A percentile compares a stretch with the other conserved stretches of the same genome.
Conservation (phyloP, 1,140 invertebrate species). For the Drosophila triauraria region DNA sequence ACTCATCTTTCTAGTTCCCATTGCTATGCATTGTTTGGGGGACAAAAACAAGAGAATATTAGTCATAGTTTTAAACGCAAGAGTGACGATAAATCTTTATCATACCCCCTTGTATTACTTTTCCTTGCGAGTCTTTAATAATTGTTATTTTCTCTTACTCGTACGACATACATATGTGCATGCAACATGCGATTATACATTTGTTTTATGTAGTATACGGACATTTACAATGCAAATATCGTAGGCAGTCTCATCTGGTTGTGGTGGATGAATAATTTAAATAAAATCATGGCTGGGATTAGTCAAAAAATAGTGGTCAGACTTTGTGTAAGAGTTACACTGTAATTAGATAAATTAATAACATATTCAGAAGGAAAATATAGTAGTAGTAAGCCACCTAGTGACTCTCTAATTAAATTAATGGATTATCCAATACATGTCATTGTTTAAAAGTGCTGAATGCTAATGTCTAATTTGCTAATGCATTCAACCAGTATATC, state of each 20-base stretch:
- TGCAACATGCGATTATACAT: slow-evolving; percentile 18
- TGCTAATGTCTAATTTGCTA: neutral
- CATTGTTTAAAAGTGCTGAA: too few species aligned
- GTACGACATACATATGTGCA: neutral
- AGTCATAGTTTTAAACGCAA: slow-evolving; percentile 28
- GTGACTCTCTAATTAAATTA: neutral
- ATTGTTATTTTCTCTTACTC: slow-evolving; percentile 23
- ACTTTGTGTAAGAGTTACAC: neutral
- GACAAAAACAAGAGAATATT: slow-evolving; percentile 26
- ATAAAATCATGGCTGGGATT: slow-evolving; percentile 5
- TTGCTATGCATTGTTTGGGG: neutral
- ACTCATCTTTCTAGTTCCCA: neutral
- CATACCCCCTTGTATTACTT: slow-evolving; percentile 24
- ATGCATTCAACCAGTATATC: neutral
- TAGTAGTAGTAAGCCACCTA: neutral
- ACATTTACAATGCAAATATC: slow-evolving; percentile 15
- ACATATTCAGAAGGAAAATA: neutral
- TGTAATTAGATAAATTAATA: neutral
- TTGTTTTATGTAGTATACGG: slow-evolving; percentile 9
- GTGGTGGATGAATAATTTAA: slow-evolving; percentile 3
- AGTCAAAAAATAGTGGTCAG: neutral
- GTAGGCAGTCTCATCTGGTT: slow-evolving; percentile 14
- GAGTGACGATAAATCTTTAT: slow-evolving; percentile 45
- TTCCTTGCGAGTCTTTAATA: slow-evolving; percentile 13
- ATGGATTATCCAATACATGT: neutral